Percentiles rank a stretch among this genome's conserved stretches.
Evolutionary conservation across 2,113 vertebrate genomes (phyloP).

Genomic region (Odontesthes bonariensis): DNA sequence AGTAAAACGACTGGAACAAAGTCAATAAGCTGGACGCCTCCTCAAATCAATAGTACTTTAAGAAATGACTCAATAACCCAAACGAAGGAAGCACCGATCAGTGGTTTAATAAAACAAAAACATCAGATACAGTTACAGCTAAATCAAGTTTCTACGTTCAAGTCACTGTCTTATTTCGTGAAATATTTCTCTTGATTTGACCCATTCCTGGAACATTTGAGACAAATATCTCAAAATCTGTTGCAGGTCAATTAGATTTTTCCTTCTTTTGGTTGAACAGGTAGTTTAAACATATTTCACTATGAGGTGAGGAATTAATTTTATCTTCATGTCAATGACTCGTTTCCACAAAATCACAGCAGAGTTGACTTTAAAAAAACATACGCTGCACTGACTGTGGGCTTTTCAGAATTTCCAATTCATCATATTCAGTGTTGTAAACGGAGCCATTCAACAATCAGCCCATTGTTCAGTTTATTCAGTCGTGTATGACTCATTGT

Average conservation of each 20-base stretch:
- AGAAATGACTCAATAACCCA: no score
- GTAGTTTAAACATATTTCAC: background rate
- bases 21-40: no score
- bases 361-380: background rate
- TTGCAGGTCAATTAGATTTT: background rate
- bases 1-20: no score
- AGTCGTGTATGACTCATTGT: slow-evolving; percentile 22
- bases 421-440: background rate
- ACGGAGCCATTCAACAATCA: background rate
- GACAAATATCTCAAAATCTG: background rate
- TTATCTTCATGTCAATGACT: background rate
- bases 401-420: background rate
- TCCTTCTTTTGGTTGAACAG: no score
- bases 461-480: slow-evolving; percentile 29
- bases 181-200: background rate
- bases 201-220: background rate
- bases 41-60: no score
- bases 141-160: no score
- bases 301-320: no score
- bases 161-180: no score
- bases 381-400: background rate
- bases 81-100: no score
- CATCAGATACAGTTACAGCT: no score
- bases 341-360: background rate
- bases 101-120: no score